Base-by-base conservation (phyloP, 2,797 vertebrate species). In the Rhodeus uyekii region DNA sequence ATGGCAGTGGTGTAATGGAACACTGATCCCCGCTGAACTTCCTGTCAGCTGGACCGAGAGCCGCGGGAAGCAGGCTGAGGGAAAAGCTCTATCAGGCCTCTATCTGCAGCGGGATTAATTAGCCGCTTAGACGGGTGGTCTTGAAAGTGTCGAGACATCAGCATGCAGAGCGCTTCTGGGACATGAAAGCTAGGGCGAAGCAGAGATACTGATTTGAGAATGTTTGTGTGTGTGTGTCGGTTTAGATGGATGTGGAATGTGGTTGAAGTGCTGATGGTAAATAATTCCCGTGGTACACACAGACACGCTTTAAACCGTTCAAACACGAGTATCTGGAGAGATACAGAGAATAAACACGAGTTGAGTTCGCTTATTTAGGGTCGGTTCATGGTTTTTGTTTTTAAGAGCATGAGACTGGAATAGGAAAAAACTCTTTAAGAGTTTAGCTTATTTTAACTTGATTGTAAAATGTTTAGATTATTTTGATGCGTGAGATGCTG, bases 81-180 rank as follows among this genome's bases (percentile, higher is more conserved):
- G 67, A 19, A 83, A 78, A 68, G 90, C 63, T 77, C 85, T 13
- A 65, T 58, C 71, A 88, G 78, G 53, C 34, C 71, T 53, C 76
- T 76, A 76, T 89, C 87, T 90, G 84, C 87, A 87, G 78, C 60
- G 74, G 86, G 87, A 88, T 87, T 91, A 87, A 83, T 93, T 91
- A 91, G 77, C 87, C 82, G n/a, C 76, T 53, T 34, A 77, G 69
- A 72, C 32, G 86, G 81, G 78, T 85, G 86, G 83, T 88, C 79
- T 84, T 85, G 46, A 87, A 77, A 69, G 85, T 87, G 85, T 86
- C 71, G 3, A 0, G 65, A 60, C 74, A 73, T 76, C 63, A 84
- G 81, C 32, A 84, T 38, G 84, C 76, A 81, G 76, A 88, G 87
- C 86, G 65, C 83, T 87, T 83, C 73, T 91, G 64, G 82, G 84